Evolutionary conservation across 2,888 invertebrate genomes (phyloP).

Genomic region (Galerucella calmariensis): DNA sequence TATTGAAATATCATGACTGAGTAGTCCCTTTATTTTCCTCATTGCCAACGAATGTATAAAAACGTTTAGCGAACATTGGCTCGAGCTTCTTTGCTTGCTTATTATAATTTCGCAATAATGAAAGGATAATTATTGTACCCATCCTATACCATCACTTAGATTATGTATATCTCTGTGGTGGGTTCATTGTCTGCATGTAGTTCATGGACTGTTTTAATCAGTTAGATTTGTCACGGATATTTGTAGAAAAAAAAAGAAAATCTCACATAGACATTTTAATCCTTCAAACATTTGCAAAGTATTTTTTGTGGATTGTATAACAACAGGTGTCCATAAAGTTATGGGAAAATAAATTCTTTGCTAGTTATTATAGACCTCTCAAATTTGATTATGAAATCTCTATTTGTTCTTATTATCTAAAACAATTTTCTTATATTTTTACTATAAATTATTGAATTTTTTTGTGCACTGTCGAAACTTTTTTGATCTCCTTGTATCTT

Average conservation of each 20-base stretch:
- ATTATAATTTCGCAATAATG: slow-evolving; percentile 23
- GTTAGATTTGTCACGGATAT: slow-evolving; percentile 1
- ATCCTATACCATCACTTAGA: slow-evolving; percentile 9
- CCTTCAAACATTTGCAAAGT: too few relatives aligned
- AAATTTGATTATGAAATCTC: too few relatives aligned
- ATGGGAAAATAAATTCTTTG: too few relatives aligned
- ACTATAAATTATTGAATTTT: too few relatives aligned
- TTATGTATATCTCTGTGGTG: slow-evolving; percentile 9
- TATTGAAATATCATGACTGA: slow-evolving; percentile 16
- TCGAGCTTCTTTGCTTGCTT: slow-evolving; percentile 15
- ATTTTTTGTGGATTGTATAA: too few relatives aligned
- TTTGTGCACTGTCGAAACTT: not conserved
- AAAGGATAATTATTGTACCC: slow-evolving; percentile 19
- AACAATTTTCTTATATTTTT: too few relatives aligned
- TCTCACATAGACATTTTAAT: too few relatives aligned
- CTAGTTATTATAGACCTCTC: too few relatives aligned
- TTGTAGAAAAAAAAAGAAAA: too few relatives aligned
- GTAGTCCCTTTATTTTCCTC: slow-evolving; percentile 15
- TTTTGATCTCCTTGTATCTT: not conserved
- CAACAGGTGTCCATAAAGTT: too few relatives aligned
- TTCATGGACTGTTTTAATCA: not conserved
- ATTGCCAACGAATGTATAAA: slow-evolving; percentile 16
- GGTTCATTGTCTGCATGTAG: slow-evolving; percentile 2
- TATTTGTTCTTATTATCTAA: too few relatives aligned
- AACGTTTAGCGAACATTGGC: slow-evolving; percentile 12